phyloP scores from a whole-genome alignment of 2,888 invertebrate genomes.

The Ramazzottius varieornatus region DNA sequence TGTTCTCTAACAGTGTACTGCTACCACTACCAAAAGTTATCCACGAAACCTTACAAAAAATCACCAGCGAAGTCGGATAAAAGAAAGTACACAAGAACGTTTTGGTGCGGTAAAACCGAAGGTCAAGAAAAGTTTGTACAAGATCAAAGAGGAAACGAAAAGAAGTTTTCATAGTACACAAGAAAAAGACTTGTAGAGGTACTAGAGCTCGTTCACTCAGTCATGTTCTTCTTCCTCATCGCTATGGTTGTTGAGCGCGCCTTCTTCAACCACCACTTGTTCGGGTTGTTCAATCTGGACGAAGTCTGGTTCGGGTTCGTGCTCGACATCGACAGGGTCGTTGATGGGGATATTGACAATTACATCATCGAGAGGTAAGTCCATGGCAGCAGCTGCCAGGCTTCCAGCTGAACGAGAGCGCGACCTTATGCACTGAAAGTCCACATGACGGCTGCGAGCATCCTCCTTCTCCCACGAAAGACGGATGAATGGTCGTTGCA shows the following conservation, averaged over 20 bases:
- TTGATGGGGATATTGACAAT: not conserved
- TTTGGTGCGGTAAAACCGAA: no score
- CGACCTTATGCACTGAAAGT: not conserved
- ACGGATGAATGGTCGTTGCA: slow-evolving; percentile 91
- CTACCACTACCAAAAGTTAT: no score
- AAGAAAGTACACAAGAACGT: no score
- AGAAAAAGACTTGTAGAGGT: no score
- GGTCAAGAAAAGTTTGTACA: no score
- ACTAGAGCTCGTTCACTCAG: no score
- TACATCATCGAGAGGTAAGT: not conserved
- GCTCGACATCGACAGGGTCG: no score
- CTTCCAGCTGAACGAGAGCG: not conserved
- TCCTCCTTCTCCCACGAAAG: slow-evolving; percentile 99
- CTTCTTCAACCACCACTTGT: not conserved
- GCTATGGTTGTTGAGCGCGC: not conserved
- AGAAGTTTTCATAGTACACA: no score
- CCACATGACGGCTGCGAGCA: slow-evolving; percentile 49
- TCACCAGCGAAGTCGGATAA: no score
- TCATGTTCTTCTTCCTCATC: not conserved
- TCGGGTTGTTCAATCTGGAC: not conserved
- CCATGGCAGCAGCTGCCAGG: not conserved
- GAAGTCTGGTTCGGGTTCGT: not conserved
- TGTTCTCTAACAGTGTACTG: no score
- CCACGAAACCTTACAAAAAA: no score
- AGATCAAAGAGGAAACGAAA: no score